Base-by-base conservation (phyloP, 2,797 vertebrate genomes). In the Macroramphosus scolopax region DNA sequence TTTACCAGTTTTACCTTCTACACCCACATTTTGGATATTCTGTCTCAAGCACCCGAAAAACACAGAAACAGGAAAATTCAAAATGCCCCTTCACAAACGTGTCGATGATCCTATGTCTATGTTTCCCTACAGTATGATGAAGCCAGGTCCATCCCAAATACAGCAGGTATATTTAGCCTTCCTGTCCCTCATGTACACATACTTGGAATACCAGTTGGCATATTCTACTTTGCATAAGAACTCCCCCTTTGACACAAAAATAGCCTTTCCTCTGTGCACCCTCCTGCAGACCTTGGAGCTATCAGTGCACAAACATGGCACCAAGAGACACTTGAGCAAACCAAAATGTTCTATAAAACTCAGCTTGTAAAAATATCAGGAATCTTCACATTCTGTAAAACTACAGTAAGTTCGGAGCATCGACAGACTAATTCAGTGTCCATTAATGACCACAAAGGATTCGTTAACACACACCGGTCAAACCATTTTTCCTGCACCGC, bases 221-320 rank as follows among this genome's bases (percentile, higher is more conserved):
- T 77, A 77, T 68, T 83, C 72, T 77, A 72, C 72, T 86, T 85
- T 78, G 80, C 68, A 72, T 85, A 75, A 80, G 58, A 76, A 75
- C 76, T 74, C 63, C 65, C 64, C 68, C 43, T 11, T 55, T 63
- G 43, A 53, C 75, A 68, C 73, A 40, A 57, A 87, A 85, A 89
- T 89, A 89, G 69, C 55, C 62, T 54, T 51, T 63, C 45, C 60
- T 74, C 44, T 64, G 52, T 28, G 37, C 59, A 44, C 51, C 28
- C 33, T 67, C 36, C 35, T 46, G 58, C 11, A 42, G 42, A 1
- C 1, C 44, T 25, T 51, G 10, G 28, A 63, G 51, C 42, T 17
- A 63, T 48, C 49, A 43, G 39, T 66, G 36, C 43, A 45, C 56
- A 69, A 84, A 78, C 54, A 78, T 26, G 56, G 58, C 63, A 72